Conservation (phyloP, 1,140 invertebrate genomes). For the Dendroctonus valens region DNA sequence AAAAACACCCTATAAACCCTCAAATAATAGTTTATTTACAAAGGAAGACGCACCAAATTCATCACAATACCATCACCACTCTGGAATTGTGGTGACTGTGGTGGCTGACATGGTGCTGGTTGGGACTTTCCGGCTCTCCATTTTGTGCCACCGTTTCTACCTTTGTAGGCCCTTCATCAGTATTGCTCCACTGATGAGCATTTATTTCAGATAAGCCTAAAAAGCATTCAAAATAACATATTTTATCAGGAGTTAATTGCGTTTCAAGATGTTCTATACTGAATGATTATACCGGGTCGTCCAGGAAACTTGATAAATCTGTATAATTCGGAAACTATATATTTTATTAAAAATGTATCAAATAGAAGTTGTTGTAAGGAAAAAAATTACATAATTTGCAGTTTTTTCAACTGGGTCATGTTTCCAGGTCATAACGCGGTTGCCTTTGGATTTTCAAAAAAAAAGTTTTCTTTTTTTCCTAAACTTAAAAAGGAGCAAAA, state of each 20-base stretch:
- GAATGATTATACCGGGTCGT: neutral
- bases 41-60: constrained; percentile 43
- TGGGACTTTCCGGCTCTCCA: constrained; percentile 45
- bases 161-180: constrained; percentile 38
- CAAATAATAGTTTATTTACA: constrained; percentile 40
- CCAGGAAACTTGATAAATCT: no score
- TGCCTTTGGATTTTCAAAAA: no score
- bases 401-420: no score
- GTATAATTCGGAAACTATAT: no score
- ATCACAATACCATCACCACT: constrained; percentile 52
- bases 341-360: no score
- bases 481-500: no score
- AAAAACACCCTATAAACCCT: constrained; percentile 5
- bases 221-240: constrained; percentile 1
- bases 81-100: constrained; percentile 50
- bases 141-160: constrained; percentile 38
- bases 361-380: no score
- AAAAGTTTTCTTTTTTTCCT: no score
- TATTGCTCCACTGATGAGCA: constrained; percentile 49
- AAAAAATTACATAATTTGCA: no score
- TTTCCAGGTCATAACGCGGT: no score
- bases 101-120: constrained; percentile 47
- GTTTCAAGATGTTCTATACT: neutral
- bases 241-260: no score
- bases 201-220: constrained; percentile 57